Percentiles rank a stretch among this genome's conserved stretches.
Conservation (phyloP, 1,140 invertebrate species). For the Pogonognathellus flavescens region DNA sequence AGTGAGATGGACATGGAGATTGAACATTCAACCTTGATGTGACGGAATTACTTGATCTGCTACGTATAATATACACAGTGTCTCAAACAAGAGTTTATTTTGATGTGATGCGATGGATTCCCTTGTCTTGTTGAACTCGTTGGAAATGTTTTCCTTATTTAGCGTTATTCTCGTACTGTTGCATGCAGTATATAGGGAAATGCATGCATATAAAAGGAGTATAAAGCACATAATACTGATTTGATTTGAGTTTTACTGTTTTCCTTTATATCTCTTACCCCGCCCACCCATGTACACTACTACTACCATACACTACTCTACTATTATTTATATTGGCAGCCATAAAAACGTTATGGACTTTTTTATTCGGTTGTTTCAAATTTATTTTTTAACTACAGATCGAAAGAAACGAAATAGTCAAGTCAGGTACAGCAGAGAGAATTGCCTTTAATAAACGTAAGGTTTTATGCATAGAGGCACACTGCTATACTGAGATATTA, state of each 20-base stretch:
- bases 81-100: background rate
- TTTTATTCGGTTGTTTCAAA: slow-evolving; percentile 36
- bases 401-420: slow-evolving; percentile 14
- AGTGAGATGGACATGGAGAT: background rate
- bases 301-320: too few species aligned
- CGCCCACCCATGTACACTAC: too few species aligned
- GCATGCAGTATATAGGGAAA: too few species aligned
- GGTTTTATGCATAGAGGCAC: background rate
- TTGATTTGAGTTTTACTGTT: slow-evolving; percentile 36
- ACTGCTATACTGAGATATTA: background rate
- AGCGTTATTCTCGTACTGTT: background rate
- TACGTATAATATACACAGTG: background rate
- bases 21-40: slow-evolving; percentile 14
- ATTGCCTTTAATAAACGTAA: slow-evolving; percentile 13
- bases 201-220: background rate
- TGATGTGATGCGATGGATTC: background rate
- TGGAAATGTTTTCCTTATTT: background rate
- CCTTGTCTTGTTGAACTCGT: background rate
- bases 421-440: background rate
- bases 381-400: slow-evolving; percentile 41
- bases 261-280: background rate
- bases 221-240: slow-evolving; percentile 12
- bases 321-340: slow-evolving; percentile 1
- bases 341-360: slow-evolving; percentile 38
- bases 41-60: background rate